Evolutionary conservation across 2,888 invertebrate genomes (phyloP), one percentile per base, ranked within the genome.

Genomic region (Subacronicta megacephala): DNA sequence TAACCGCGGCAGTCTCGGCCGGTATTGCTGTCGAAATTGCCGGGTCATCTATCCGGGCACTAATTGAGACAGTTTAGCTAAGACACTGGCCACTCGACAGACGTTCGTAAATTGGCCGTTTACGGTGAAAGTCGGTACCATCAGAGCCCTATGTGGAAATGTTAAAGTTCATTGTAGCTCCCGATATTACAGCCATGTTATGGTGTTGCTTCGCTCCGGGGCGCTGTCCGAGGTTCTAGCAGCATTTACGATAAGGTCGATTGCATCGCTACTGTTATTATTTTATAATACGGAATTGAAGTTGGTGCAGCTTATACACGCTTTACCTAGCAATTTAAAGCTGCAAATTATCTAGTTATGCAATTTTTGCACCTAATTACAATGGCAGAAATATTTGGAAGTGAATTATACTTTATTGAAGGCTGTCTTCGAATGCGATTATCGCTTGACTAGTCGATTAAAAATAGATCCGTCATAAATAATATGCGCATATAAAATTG

Each of bases 51-150:
- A 89, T 89, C 86, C 82, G 85, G 85, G 85, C 87, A 87, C 93
- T 93, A 93, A 93, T 93, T 93, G 93, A 93, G 93, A 92, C 91
- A 90, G 93, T 92, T 92, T 90, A 90, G 88, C 84, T 85, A 82
- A 89, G 89, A 89, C 87, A 88, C 88, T 90, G 90, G 88, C 87
- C 88, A 85, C 87, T 88, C 85, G 86, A 83, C 87, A 87, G 90
- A 85, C 87, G 85, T 89, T 88, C 85, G 89, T 87, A 92, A 93
- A 93, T 92, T 87, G 86, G 88, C 88, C 93, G 89, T 89, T 93
- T 93, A 93, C 84, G 90, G 93, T 90, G 93, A 93, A 93, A 93
- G 93, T 92, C 86, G 75, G 80, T 84, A 82, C 64, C 72, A 77
- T 77, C 72, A 75, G 59, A 55, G 84, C 89, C 85, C 87, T 87